A percentile compares a stretch with the other conserved stretches of the same genome.
phyloP scores from a whole-genome alignment of 2,113 vertebrate genomes.

The Rhinopomastus cyanomelas region DNA sequence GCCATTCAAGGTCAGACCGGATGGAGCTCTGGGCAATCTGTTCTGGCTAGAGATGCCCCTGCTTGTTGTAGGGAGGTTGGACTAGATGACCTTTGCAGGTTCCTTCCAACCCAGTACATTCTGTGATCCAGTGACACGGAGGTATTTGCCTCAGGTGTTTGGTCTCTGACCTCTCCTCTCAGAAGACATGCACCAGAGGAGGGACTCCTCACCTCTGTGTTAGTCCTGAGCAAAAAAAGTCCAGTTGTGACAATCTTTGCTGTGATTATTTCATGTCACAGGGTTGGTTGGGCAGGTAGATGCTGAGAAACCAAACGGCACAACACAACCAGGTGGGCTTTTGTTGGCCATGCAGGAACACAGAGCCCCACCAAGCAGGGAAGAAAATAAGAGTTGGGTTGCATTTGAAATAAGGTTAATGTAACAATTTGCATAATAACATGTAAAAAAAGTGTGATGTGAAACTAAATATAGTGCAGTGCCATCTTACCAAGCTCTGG shows the following conservation, averaged over 20 bases:
- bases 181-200: neutral
- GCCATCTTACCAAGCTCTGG: conserved; percentile 11
- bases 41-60: no score
- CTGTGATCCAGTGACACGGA: neutral
- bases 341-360: neutral
- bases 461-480: conserved; percentile 49
- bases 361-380: neutral
- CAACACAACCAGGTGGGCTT: neutral
- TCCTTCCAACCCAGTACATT: no score
- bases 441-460: conserved; percentile 14
- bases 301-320: neutral
- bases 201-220: neutral
- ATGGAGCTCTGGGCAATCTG: no score
- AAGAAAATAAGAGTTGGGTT: neutral
- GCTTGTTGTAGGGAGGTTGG: no score
- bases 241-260: neutral
- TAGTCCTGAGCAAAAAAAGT: neutral
- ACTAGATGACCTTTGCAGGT: no score
- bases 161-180: neutral
- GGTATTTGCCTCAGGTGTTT: neutral
- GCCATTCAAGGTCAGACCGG: no score
- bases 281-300: neutral
- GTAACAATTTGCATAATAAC: conserved; percentile 46
- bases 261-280: neutral
- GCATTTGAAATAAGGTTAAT: conserved; percentile 6